A percentile compares a stretch with the other conserved stretches of the same genome.
Conservation (phyloP, 2,888 invertebrate species). For the Sclerodermus sp. region DNA sequence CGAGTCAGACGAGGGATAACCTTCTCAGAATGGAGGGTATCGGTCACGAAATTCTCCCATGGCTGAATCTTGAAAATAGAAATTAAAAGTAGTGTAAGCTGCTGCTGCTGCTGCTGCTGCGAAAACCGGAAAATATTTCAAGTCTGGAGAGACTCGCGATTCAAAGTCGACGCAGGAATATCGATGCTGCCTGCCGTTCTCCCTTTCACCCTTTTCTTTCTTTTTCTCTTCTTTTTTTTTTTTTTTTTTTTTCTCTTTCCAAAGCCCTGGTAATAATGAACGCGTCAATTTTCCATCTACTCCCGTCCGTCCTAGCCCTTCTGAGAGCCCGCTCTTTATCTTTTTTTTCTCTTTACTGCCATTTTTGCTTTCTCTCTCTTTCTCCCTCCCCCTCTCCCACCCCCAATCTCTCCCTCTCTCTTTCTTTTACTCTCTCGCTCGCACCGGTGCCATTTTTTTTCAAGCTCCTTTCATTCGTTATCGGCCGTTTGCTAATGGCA, state of each 20-base stretch:
- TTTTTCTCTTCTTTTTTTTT: constrained; percentile 15
- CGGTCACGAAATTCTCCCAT: no score
- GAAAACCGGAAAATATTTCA: no score
- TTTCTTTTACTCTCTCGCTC: constrained; percentile 12
- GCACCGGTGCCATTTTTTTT: constrained; percentile 27
- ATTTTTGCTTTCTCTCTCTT: constrained; percentile 3
- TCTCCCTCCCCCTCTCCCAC: neutral
- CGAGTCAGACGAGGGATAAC: no score
- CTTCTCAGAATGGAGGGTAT: no score
- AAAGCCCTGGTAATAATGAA: constrained; percentile 37
- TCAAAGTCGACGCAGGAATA: constrained; percentile 5
- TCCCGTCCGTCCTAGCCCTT: constrained; percentile 20
- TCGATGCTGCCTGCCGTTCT: constrained; percentile 4
- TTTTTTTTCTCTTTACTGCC: constrained; percentile 1
- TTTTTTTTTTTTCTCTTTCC: constrained; percentile 14
- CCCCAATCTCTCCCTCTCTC: constrained; percentile 3
- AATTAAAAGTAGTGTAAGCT: no score
- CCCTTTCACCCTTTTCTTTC: constrained; percentile 15
- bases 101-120: no score
- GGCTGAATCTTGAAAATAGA: no score
- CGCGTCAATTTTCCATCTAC: constrained; percentile 39
- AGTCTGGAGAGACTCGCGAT: no score
- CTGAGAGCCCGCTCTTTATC: neutral
- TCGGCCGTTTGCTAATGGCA: constrained; percentile 42
- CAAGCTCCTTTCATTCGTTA: constrained; percentile 35